phyloP scores from a whole-genome alignment of 64 coral and sea anemone genomes.

The Dendronephthya gigantea region DNA sequence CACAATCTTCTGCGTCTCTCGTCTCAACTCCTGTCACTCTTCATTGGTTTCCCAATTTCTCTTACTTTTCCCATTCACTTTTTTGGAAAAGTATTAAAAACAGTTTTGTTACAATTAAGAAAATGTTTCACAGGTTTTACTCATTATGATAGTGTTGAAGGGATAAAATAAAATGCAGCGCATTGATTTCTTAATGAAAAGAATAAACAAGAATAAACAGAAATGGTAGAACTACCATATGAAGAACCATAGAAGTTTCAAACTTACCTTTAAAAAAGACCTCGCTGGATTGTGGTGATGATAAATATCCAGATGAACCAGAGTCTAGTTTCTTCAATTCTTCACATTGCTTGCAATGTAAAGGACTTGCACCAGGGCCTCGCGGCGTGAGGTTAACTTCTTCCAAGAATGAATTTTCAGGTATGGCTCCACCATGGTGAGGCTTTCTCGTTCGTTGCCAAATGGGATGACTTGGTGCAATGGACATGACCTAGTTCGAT shows the following conservation, averaged over 20 bases:
- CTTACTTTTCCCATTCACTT: not conserved
- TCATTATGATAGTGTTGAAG: too few species aligned
- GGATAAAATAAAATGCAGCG: too few species aligned
- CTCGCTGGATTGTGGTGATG: not conserved
- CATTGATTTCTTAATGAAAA: too few species aligned
- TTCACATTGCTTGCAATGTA: conserved; percentile 70
- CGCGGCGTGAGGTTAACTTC: conserved; percentile 47
- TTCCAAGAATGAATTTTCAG: conserved; percentile 36
- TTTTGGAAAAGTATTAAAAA: not conserved
- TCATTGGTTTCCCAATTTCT: not conserved
- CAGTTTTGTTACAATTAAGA: too few species aligned
- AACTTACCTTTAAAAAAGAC: not conserved
- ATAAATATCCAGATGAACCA: conserved; percentile 1
- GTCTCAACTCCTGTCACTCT: not conserved
- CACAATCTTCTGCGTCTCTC: not conserved
- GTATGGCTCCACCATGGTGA: conserved; percentile 91
- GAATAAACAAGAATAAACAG: not conserved
- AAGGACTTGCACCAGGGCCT: conserved; percentile 73
- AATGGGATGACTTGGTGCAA: conserved; percentile 88
- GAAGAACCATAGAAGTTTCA: too few species aligned
- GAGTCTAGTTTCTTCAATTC: not conserved
- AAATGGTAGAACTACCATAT: too few species aligned
- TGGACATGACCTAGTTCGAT: conserved; percentile 59
- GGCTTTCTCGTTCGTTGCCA: conserved; percentile 64
- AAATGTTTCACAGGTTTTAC: too few species aligned